Evolutionary conservation across 2,113 vertebrate genomes (phyloP), one percentile per base, ranked within the genome.

Genomic region (Phyllostomus hastatus): DNA sequence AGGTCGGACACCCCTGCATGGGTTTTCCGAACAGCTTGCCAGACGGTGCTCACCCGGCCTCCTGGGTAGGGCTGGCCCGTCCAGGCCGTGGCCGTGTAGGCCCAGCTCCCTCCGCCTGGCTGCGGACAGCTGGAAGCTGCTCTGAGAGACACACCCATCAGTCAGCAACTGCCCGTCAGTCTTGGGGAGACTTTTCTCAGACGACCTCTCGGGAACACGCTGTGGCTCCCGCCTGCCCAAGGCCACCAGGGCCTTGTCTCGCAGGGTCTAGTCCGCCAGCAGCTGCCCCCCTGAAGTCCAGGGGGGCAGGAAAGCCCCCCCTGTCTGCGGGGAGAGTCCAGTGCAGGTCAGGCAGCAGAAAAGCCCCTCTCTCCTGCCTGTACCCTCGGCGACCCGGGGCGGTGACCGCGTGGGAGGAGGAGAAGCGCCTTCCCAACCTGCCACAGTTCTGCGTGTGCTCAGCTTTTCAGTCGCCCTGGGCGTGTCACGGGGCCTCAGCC

Each of bases 181-280:
- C 61, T 31, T 28, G 14, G 50, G 52, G 78, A 84, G 41, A 33
- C 46, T 88, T 91, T 93, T 43, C 90, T 92, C 52, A 75, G 95
- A 89, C 69, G 87, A 43, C 46, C 35, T 17, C 24, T 57, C 7
- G 0, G 57, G 82, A 76, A 67, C 35, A 10, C 35, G 10, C 9
- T 43, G 73, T 15, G 17, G 69, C 46, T 75, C 73, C 31, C 57
- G 17, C 61, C 33, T 33, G 52, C 46, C 38, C 48, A 70, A 59
- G 72, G 83, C 87, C 4, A 0, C 52, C 1, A 0, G 15, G 54
- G 28, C 61, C 84, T 94, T 96, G 90, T 85, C 95, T 57, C 20
- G 2, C 8, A 24, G 54, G 22, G 54, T 8, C 80, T 95, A 73
- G 88, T 67, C 94, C 70, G 5, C 64, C 66, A 85, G 80, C 41